These are phyloP conservation scores for Babyrousa celebensis DNA, from an alignment of 2,797 vertebrate species.

Conservation along the genomic window DNA sequence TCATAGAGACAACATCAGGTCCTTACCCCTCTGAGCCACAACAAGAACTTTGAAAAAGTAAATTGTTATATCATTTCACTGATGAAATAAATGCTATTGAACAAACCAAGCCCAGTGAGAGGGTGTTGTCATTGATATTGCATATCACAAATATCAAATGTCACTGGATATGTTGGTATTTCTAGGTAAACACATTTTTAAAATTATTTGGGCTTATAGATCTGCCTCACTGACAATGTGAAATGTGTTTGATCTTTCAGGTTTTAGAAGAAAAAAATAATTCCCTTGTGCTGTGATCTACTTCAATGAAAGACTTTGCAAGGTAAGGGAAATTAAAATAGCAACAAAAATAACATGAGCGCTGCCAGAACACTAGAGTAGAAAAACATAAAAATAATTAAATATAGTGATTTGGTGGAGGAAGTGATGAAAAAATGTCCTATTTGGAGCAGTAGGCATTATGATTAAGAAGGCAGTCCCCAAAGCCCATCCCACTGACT, in stretches of 20 bases:
- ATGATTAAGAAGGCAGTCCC: not conserved
- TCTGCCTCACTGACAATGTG: conserved; percentile 61
- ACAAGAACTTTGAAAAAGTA: no score
- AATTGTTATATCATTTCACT: not conserved
- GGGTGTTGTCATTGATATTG: not conserved
- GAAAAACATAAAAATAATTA: conserved; percentile 64
- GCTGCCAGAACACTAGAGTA: conserved; percentile 33
- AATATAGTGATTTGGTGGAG: conserved; percentile 67
- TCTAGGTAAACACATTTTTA: not conserved
- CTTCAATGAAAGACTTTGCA: conserved; percentile 78
- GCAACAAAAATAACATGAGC: conserved; percentile 62
- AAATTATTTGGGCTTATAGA: conserved; percentile 58
- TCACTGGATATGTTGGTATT: not conserved
- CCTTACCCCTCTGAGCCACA: no score
- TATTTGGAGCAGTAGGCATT: not conserved
- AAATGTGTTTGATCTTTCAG: conserved; percentile 82
- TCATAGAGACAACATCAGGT: no score
- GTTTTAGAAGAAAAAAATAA: conserved; percentile 83
- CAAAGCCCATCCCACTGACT: not conserved
- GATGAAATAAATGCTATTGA: not conserved
- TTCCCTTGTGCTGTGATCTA: conserved; percentile 75
- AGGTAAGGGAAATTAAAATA: conserved; percentile 68
- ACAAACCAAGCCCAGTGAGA: not conserved
- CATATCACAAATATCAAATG: not conserved
- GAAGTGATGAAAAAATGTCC: conserved; percentile 61